Conservation (phyloP, 2,888 invertebrate genomes). For the Thysanoteuthis rhombus region DNA sequence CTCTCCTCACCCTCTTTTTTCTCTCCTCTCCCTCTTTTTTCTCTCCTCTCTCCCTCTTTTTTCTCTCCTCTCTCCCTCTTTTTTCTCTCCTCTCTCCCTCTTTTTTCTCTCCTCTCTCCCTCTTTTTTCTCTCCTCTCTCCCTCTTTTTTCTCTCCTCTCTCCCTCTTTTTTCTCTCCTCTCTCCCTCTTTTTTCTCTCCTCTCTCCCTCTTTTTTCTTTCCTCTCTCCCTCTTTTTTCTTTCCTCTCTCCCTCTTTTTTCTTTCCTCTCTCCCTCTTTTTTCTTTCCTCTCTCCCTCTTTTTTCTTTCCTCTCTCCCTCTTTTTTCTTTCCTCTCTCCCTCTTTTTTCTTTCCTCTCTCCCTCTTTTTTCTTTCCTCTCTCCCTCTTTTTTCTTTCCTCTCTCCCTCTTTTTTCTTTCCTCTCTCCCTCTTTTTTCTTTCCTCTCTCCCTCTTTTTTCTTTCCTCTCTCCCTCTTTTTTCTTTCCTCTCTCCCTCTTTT, state of each 20-base stretch:
- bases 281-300: background rate
- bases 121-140: background rate
- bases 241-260: background rate
- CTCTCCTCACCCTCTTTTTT: background rate
- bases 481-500: background rate
- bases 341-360: background rate
- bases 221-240: background rate
- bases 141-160: background rate
- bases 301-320: no score
- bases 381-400: background rate
- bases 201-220: background rate
- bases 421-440: background rate
- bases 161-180: background rate
- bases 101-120: background rate
- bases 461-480: background rate
- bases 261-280: background rate
- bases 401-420: background rate
- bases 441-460: background rate
- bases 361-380: background rate
- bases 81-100: background rate
- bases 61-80: background rate
- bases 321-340: background rate
- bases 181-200: background rate
- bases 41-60: background rate
- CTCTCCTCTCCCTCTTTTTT: background rate